phyloP scores from a whole-genome alignment of 2,888 invertebrate genomes.

The Zygaena filipendulae region DNA sequence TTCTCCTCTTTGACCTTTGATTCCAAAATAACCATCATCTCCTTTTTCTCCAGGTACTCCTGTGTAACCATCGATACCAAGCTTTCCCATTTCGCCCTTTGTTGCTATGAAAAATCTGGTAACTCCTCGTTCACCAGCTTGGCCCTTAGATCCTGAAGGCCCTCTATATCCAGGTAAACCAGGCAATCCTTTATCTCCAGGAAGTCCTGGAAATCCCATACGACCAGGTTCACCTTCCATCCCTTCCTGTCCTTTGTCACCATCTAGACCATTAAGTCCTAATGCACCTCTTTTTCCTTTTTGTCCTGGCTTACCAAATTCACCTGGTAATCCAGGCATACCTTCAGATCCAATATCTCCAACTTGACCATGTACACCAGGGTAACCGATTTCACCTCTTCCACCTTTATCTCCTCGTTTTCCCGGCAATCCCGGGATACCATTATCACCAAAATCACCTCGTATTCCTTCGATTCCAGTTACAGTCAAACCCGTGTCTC shows the following conservation, averaged over 20 bases:
- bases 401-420: constrained; percentile 62
- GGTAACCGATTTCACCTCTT: constrained; percentile 63
- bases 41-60: constrained; percentile 70
- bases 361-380: constrained; percentile 51
- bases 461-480: constrained; percentile 67
- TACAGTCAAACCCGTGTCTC: constrained; percentile 59
- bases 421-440: constrained; percentile 60
- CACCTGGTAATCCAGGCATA: constrained; percentile 67
- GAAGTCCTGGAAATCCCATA: constrained; percentile 66
- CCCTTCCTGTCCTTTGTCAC: constrained; percentile 40
- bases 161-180: constrained; percentile 64
- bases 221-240: constrained; percentile 47
- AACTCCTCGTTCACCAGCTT: constrained; percentile 41
- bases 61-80: constrained; percentile 68
- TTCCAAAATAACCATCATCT: constrained; percentile 65
- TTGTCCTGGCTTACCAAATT: constrained; percentile 51
- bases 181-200: constrained; percentile 57
- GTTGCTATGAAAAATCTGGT: constrained; percentile 38
- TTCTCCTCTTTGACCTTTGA: constrained; percentile 66
- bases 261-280: constrained; percentile 52
- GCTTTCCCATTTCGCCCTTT: constrained; percentile 55
- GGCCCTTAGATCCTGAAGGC: constrained; percentile 59
- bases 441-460: constrained; percentile 72
- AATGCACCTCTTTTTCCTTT: constrained; percentile 54
- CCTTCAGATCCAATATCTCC: constrained; percentile 67